Conservation (phyloP, 2,797 vertebrate species). For the Lerista edwardsae region DNA sequence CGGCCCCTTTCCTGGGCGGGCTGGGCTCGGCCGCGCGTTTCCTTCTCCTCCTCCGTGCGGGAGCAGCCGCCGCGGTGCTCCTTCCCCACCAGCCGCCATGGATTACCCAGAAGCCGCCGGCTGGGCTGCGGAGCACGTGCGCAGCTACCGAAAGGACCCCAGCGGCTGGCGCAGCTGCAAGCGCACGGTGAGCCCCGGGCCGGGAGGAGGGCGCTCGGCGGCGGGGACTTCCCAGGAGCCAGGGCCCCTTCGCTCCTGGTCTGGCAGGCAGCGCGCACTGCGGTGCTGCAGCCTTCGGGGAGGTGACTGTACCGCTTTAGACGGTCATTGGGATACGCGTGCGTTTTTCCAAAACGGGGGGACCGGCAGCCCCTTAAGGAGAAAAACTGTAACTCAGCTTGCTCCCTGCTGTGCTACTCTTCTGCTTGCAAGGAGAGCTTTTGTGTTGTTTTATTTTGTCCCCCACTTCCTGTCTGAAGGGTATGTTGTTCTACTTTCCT, state of each 20-base stretch:
- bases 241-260: too few species aligned
- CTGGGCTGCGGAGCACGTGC: conserved; percentile 79
- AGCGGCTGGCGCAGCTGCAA: conserved; percentile 87
- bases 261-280: too few species aligned
- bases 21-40: background rate
- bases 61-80: background rate
- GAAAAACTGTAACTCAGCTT: too few species aligned
- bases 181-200: conserved; percentile 78
- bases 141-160: conserved; percentile 81
- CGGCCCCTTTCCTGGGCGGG: background rate
- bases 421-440: background rate
- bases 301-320: background rate
- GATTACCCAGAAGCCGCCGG: conserved; percentile 74
- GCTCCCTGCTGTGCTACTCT: background rate
- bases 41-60: too few species aligned
- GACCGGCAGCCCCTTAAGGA: too few species aligned
- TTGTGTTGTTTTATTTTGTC: background rate
- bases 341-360: too few species aligned
- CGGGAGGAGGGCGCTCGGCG: background rate
- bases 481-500: too few species aligned
- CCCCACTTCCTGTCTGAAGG: background rate
- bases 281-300: background rate
- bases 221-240: rapidly evolving
- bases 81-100: background rate
- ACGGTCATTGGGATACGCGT: too few species aligned